Evolutionary conservation across 2,888 invertebrate species (phyloP), one percentile per base, ranked within the genome.

Genomic region (Coleophora flavipennella): DNA sequence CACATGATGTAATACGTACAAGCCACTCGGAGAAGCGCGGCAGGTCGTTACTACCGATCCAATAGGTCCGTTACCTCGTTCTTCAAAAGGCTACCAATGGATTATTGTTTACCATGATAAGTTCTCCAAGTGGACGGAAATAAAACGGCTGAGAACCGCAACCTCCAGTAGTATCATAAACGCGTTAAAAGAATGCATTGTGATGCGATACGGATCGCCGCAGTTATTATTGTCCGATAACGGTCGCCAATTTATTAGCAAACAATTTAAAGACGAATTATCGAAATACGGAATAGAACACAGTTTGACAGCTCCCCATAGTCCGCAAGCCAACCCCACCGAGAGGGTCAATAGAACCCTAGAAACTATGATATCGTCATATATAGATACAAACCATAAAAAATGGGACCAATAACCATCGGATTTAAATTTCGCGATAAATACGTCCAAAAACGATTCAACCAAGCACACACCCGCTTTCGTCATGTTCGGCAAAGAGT

Each of bases 301-400:
- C 14, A 29, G n/a, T 11, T 20, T 29, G 8, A 36, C 36, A 2
- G 36, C 36, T 2, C 36, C 36, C 2, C 32, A 65, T 37, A 13
- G 55, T 3, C 50, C 58, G 0, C 64, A 69, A 31, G 56, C 53
- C 2, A 67, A 70, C 39, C 61, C 62, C 0, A 61, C 59, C 0
- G 67, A 70, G 41, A 26, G 64, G 8, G 44, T 54, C 0, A 69
- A 67, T 37, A 36, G 52, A 11, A 54, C 54, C 0, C 20, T 66
- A 0, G 58, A 62, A 36, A 63, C 61, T 0, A 65, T 68, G 57
- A 54, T 67, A 0, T 46, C 58, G 0, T 46, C 59, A 20, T 63
- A 48, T 25, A 52, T 61, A 3, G 43, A 46, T 1, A 31, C 42
- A 0, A 42, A 62, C 25, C n/a, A n/a, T n/a, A n/a, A n/a, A n/a